Evolutionary conservation across 2,888 invertebrate genomes (phyloP), one percentile per base, ranked within the genome.

Genomic region (Athalia rosae): DNA sequence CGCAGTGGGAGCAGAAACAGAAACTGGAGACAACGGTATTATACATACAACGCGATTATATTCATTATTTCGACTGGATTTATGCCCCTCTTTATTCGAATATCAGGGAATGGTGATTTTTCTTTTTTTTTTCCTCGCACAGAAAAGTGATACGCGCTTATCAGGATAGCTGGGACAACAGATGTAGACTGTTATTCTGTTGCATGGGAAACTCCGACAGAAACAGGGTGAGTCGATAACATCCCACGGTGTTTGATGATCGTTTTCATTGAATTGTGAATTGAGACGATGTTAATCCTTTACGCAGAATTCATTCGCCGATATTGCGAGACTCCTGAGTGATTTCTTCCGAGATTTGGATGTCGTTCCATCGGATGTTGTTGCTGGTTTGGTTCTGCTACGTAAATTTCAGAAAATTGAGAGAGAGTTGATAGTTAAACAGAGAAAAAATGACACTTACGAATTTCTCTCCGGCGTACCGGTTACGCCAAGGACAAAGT

Each of bases 291-390:
- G 61, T 76, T 28, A 9, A 8, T 43, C 64, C 64, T 59, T 59
- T 61, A 9, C 63, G 84, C 91, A 95, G 91, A 96, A 95, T 87
- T 96, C 96, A 8, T 96, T 97, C 87, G 93, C 95, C 43, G 96
- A 97, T 88, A 95, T 97, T 80, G 96, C 96, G 4, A 92, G 95
- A 80, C 89, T 97, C 64, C 90, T 97, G 80, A 96, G 96, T 79
- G 96, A 97, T 87, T 97, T 96, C 90, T 97, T 97, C 90, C 92
- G 96, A 48, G 97, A 97, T 89, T 90, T 97, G 81, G 97, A 97
- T 90, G 96, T 97, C 48, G 96, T 96, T 28, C 96, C 96, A 3
- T 95, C 96, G 61, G 97, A 97, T 90, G 95, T 97, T 5, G 93
- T 97, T 2, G 97, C 96, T 41, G 97, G 97, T 3, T 90, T 97